These are phyloP conservation scores for Phyllotreta striolata DNA, from an alignment of 2,888 invertebrate genomes.

Conservation along the genomic window DNA sequence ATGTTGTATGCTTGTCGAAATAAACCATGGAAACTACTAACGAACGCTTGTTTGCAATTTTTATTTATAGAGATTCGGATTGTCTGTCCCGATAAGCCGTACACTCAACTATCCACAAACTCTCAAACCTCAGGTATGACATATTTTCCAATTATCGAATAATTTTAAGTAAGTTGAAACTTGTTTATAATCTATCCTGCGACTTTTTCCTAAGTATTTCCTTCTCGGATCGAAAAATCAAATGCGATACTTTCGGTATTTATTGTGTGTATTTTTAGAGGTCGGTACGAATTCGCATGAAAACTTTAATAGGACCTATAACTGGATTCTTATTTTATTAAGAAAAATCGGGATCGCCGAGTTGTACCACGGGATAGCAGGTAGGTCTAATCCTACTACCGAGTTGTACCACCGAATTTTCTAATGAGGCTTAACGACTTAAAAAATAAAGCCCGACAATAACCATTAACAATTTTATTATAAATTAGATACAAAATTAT, in stretches of 20 bases:
- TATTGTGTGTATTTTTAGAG: background rate
- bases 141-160: slow-evolving; percentile 21
- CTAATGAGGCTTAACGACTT: no score
- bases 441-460: no score
- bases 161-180: slow-evolving; percentile 28
- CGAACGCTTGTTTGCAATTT: slow-evolving; percentile 59
- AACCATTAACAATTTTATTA: no score
- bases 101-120: slow-evolving; percentile 77
- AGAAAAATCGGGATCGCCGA: no score
- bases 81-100: slow-evolving; percentile 79
- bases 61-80: slow-evolving; percentile 74
- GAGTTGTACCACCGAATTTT: no score
- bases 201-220: slow-evolving; percentile 13
- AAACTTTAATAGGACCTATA: slow-evolving; percentile 11
- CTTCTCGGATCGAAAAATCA: slow-evolving; percentile 6
- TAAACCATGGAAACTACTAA: slow-evolving; percentile 54
- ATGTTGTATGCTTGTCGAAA: slow-evolving; percentile 44
- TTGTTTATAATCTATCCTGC: background rate
- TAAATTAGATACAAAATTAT: no score
- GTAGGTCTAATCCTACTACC: no score
- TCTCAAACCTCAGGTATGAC: slow-evolving; percentile 75
- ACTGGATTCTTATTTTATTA: no score
- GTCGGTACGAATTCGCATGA: slow-evolving; percentile 19
- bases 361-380: no score
- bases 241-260: slow-evolving; percentile 10